These are phyloP conservation scores for Hypomecis punctinalis DNA, from an alignment of 2,888 invertebrate genomes.

Conservation along the genomic window DNA sequence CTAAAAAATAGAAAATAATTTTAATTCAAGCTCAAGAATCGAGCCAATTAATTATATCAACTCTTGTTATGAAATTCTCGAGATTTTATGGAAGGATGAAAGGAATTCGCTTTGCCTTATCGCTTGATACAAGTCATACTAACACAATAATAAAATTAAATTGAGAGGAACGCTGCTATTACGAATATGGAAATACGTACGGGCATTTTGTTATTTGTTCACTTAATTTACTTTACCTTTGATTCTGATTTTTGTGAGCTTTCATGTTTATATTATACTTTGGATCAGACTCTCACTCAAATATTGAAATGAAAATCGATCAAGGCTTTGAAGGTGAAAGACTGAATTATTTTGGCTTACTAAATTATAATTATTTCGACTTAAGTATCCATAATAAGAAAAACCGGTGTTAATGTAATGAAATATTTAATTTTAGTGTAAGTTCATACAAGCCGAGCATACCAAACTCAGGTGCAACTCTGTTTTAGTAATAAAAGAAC, in stretches of 20 bases:
- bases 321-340: too few species aligned
- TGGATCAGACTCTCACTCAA: constrained; percentile 1
- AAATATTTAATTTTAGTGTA: too few species aligned
- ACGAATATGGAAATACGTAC: constrained; percentile 16
- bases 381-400: too few species aligned
- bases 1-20: constrained; percentile 34
- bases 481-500: too few species aligned
- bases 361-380: too few species aligned
- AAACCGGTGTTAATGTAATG: too few species aligned
- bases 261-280: too few species aligned
- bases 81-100: constrained; percentile 25
- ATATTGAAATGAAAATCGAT: constrained; percentile 17
- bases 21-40: constrained; percentile 29
- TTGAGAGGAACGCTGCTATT: constrained; percentile 29
- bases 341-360: too few species aligned
- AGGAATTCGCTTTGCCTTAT: constrained; percentile 24
- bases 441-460: too few species aligned
- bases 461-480: too few species aligned
- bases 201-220: constrained; percentile 29
- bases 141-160: constrained; percentile 31
- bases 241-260: constrained; percentile 15
- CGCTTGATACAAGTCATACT: constrained; percentile 19
- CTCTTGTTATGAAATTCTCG: constrained; percentile 31
- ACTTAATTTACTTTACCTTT: constrained; percentile 31
- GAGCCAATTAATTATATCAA: constrained; percentile 37